Evolutionary conservation across 2,797 vertebrate species (phyloP).

Genomic region (Sebastes miniatus): DNA sequence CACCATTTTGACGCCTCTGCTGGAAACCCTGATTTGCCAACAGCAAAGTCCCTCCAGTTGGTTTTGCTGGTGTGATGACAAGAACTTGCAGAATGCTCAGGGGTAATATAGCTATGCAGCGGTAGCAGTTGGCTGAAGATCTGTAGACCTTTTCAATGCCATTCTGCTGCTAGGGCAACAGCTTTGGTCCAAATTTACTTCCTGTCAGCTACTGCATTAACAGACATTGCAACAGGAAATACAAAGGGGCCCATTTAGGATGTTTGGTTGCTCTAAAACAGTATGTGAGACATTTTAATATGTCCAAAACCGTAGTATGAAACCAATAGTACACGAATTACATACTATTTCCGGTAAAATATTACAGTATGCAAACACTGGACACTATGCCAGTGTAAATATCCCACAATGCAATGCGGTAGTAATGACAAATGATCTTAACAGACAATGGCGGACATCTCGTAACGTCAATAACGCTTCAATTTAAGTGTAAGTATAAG

Average conservation of each 20-base stretch:
- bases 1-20: neutral
- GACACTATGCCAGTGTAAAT: neutral
- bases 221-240: neutral
- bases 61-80: constrained; percentile 35
- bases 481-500: too few relatives aligned
- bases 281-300: neutral
- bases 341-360: neutral
- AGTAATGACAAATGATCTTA: neutral
- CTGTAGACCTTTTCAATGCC: neutral
- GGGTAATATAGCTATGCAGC: constrained; percentile 13
- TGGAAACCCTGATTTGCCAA: neutral
- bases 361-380: neutral
- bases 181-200: neutral
- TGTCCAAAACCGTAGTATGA: neutral
- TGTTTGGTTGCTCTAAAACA: neutral
- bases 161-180: neutral
- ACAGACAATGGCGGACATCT: too few relatives aligned
- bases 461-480: too few relatives aligned
- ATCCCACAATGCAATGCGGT: neutral
- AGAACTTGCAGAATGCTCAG: constrained; percentile 45
- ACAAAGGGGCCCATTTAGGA: too few relatives aligned
- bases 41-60: neutral
- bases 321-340: neutral
- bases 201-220: neutral
- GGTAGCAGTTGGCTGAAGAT: constrained; percentile 18